A percentile compares a stretch with the other conserved stretches of the same genome.
These are phyloP conservation scores for Brachynemurus nebulosus DNA, from an alignment of 2,888 invertebrate genomes.

Conservation along the genomic window DNA sequence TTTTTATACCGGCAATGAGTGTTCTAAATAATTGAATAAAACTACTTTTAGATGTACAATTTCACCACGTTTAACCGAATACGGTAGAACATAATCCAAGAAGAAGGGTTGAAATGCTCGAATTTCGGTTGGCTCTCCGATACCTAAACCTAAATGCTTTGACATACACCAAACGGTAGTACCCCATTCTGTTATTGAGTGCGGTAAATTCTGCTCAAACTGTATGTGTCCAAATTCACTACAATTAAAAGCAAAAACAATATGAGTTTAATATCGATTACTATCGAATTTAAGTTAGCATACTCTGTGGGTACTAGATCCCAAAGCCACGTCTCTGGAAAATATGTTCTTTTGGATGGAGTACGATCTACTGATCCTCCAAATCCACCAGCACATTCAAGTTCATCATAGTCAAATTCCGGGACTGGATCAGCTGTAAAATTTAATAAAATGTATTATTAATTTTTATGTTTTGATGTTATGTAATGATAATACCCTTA, in stretches of 20 bases:
- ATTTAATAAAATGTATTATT: too few relatives aligned
- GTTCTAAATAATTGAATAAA: constrained; percentile 57
- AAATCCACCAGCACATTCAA: too few relatives aligned
- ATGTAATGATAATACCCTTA: too few relatives aligned
- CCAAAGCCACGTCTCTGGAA: constrained; percentile 56
- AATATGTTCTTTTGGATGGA: too few relatives aligned
- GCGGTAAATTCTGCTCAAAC: constrained; percentile 35
- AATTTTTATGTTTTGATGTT: too few relatives aligned
- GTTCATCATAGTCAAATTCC: too few relatives aligned
- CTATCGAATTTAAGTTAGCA: too few relatives aligned
- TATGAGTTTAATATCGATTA: too few relatives aligned
- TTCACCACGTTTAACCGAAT: constrained; percentile 52
- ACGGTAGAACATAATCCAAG: constrained; percentile 53
- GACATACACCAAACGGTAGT: constrained; percentile 42
- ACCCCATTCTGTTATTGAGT: constrained; percentile 47
- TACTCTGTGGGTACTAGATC: constrained; percentile 37
- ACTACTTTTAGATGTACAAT: constrained; percentile 47
- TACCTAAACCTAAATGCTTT: constrained; percentile 33
- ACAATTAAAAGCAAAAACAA: too few relatives aligned
- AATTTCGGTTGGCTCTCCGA: constrained; percentile 28
- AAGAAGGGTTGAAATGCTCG: constrained; percentile 60
- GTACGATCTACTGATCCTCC: too few relatives aligned
- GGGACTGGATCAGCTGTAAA: too few relatives aligned
- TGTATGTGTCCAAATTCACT: constrained; percentile 29
- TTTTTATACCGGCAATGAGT: constrained; percentile 57